Evolutionary conservation across 1,140 invertebrate genomes (phyloP), one percentile per base, ranked within the genome.

Genomic region (Rhopalosiphum maidis): DNA sequence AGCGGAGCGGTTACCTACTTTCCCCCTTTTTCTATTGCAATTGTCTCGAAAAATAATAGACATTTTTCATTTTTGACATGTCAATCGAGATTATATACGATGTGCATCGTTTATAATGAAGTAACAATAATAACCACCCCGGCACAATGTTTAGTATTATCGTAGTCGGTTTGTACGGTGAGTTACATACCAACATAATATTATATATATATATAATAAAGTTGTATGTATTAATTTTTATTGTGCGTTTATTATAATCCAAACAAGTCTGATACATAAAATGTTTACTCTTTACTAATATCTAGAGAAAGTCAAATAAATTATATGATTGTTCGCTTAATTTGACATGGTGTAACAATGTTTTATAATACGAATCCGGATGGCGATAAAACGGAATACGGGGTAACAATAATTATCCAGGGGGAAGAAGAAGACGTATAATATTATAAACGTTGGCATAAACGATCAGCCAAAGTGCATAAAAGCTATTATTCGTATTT

Each of bases 251-350:
- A 46, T 48, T 41, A 25, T 43, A 86, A 48, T 86, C 9, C 43
- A 15, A 9, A 87, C 5, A 21, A 87, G 21, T 87, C 46, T 22
- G 30, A 87, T 87, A 35, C 7, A 48, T 22, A 46, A 30, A 77
- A 46, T 48, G 15, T 48, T 48, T 3, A 18, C 37, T 87, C 46
- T 15, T 87, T 22, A 87, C 86, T 21, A 87, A 35, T 48, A 87
- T 87, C 30, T 30, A 46, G 85, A 86, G 86, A 87, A 87, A 87
- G 46, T 87, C 35, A 87, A 87, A 87, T 48, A 18, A n/a, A 68
- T 68, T 30, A 30, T 18, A 87, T 2, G 21, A 51, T 48, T 48
- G 46, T 48, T 87, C 21, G 21, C 48, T 87, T 48, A 87, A 87
- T 87, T 87, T 43, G 43, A 87, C 43, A 87, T 87, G 43, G 25